These are phyloP conservation scores for Coptodon rendalli DNA, from an alignment of 2,113 vertebrate genomes.

Conservation along the genomic window DNA sequence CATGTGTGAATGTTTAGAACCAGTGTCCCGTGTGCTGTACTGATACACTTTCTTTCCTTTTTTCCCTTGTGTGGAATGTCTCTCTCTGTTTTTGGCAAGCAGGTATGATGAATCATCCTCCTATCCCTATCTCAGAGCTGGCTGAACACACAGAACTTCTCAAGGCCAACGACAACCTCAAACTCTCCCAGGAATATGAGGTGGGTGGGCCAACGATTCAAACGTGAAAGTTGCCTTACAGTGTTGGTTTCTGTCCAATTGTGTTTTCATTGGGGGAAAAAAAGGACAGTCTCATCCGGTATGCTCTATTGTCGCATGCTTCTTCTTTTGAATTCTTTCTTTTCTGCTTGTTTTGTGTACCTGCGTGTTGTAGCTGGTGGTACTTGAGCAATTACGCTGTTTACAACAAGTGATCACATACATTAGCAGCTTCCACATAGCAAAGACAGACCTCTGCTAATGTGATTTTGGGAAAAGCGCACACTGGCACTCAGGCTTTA, in stretches of 20 bases:
- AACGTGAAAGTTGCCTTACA: background rate
- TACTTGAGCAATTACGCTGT: background rate
- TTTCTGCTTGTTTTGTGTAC: background rate
- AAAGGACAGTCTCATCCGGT: background rate
- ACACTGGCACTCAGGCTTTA: background rate
- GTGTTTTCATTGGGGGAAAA: background rate
- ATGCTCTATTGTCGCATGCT: background rate
- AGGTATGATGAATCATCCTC: slow-evolving; percentile 98
- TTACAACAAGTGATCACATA: background rate
- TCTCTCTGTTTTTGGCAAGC: slow-evolving; percentile 16
- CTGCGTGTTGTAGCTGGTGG: background rate
- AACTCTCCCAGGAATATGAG: slow-evolving; percentile 98
- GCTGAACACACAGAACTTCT: slow-evolving; percentile 94
- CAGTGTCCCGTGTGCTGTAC: background rate
- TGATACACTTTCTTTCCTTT: background rate
- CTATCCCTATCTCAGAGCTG: slow-evolving; percentile 90
- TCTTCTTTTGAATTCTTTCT: background rate
- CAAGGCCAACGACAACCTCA: slow-evolving; percentile 97
- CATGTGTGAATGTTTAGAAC: background rate
- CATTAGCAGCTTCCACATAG: background rate
- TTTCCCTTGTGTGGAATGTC: background rate
- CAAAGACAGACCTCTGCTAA: background rate
- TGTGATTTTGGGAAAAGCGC: background rate
- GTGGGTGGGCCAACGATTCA: slow-evolving; percentile 65
- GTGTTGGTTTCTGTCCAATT: slow-evolving; percentile 27